Evolutionary conservation across 1,140 invertebrate genomes (phyloP).

Genomic region (Papilio aristodemus): DNA sequence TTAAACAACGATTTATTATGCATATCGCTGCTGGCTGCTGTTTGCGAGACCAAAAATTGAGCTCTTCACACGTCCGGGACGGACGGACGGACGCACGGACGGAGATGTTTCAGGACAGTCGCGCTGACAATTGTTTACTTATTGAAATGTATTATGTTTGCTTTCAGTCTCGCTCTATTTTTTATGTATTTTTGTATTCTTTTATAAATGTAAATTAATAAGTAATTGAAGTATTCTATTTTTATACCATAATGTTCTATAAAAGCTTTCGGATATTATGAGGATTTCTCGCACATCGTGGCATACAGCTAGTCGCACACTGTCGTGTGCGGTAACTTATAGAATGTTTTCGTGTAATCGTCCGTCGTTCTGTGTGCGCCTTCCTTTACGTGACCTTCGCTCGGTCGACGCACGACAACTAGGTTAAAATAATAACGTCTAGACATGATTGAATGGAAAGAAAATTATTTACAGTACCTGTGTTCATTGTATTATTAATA

Average conservation of each 20-base stretch:
- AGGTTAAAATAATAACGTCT: constrained; percentile 21
- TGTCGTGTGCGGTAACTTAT: too few relatives aligned
- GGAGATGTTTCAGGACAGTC: neutral
- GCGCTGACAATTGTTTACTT: neutral
- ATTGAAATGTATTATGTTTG: constrained; percentile 2
- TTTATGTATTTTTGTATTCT: too few relatives aligned
- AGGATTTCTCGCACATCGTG: too few relatives aligned
- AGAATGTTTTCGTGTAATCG: neutral
- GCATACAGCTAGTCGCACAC: too few relatives aligned
- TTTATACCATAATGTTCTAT: too few relatives aligned
- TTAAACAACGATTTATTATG: constrained; percentile 27
- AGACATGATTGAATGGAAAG: constrained; percentile 11
- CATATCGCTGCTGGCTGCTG: neutral
- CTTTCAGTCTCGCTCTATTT: neutral
- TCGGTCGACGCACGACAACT: constrained; percentile 6
- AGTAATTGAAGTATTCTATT: too few relatives aligned
- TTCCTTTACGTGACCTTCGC: neutral
- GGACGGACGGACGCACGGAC: too few relatives aligned
- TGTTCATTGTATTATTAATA: neutral
- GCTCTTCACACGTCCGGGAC: constrained; percentile 5
- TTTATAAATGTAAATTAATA: too few relatives aligned
- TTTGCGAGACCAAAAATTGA: neutral
- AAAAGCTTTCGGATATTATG: too few relatives aligned
- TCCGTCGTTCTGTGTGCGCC: neutral
- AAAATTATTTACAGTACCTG: constrained; percentile 9